Conservation (phyloP, 2,888 invertebrate species). For the Pemphredon lugubris region DNA sequence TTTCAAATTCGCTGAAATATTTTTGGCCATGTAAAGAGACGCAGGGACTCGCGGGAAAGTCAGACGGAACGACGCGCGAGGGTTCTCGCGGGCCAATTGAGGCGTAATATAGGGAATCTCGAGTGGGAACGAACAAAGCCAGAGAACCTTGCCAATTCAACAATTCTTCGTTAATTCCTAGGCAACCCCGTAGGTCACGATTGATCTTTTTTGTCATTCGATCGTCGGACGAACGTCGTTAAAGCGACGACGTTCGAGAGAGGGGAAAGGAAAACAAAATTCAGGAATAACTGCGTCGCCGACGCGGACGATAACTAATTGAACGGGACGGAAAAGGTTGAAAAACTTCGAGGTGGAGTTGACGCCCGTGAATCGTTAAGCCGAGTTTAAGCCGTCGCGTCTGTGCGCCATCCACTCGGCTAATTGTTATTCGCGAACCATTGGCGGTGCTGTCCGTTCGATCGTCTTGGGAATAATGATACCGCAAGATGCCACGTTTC, state of each 20-base stretch:
- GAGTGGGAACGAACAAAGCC: too few relatives aligned
- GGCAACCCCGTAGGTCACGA: conserved; percentile 22
- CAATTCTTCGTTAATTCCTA: conserved; percentile 22
- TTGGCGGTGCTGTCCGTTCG: conserved; percentile 53
- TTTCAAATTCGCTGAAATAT: conserved; percentile 63
- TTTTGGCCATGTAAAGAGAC: conserved; percentile 36
- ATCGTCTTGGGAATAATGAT: conserved; percentile 59
- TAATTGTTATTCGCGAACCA: conserved; percentile 60
- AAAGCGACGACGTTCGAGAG: conserved; percentile 37
- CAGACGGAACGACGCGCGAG: too few relatives aligned
- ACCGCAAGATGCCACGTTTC: conserved; percentile 11
- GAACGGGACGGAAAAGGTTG: conserved; percentile 43
- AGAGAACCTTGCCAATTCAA: conserved; percentile 7
- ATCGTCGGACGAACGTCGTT: conserved; percentile 42
- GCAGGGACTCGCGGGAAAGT: conserved; percentile 9
- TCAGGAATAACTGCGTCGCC: conserved; percentile 31
- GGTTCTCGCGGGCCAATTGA: too few relatives aligned
- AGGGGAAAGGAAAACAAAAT: too few relatives aligned
- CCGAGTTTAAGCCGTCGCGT: conserved; percentile 44
- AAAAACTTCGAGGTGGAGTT: conserved; percentile 40
- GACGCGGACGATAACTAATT: conserved; percentile 41
- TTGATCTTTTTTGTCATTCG: conserved; percentile 40
- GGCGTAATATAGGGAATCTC: too few relatives aligned
- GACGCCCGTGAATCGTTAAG: conserved; percentile 51
- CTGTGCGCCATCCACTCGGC: conserved; percentile 16